Evolutionary conservation across 2,888 invertebrate species (phyloP).

Genomic region (Eudemis profundana): DNA sequence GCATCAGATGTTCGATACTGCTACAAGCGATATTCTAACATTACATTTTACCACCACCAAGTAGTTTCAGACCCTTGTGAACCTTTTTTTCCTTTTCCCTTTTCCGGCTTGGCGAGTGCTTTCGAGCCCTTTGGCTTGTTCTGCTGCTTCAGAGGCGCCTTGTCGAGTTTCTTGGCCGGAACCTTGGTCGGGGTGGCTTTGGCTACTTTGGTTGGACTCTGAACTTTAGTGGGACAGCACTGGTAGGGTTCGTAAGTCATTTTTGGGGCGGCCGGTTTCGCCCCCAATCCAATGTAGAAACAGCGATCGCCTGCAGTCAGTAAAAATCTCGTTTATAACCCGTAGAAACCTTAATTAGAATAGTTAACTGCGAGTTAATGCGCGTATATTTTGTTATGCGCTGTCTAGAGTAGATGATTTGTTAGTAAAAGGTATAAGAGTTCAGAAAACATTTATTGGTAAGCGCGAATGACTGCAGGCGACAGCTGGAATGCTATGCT

Average conservation of each 20-base stretch:
- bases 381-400: constrained; percentile 77
- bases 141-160: constrained; percentile 70
- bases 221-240: constrained; percentile 95
- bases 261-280: constrained; percentile 91
- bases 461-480: constrained; percentile 88
- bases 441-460: constrained; percentile 79
- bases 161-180: constrained; percentile 82
- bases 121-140: constrained; percentile 80
- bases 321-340: constrained; percentile 92
- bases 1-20: constrained; percentile 62
- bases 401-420: constrained; percentile 79
- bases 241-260: constrained; percentile 95
- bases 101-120: constrained; percentile 84
- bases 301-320: constrained; percentile 98
- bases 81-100: constrained; percentile 90
- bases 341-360: constrained; percentile 72
- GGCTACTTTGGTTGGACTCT: constrained; percentile 91
- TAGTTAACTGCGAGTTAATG: constrained; percentile 80
- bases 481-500: constrained; percentile 79
- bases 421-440: constrained; percentile 79
- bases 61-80: constrained; percentile 94
- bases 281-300: constrained; percentile 98
- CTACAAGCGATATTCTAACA: constrained; percentile 64
- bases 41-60: constrained; percentile 90
- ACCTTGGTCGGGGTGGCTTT: constrained; percentile 88